Base-by-base conservation (phyloP, 2,888 invertebrate species). In the Drosophila conformis region DNA sequence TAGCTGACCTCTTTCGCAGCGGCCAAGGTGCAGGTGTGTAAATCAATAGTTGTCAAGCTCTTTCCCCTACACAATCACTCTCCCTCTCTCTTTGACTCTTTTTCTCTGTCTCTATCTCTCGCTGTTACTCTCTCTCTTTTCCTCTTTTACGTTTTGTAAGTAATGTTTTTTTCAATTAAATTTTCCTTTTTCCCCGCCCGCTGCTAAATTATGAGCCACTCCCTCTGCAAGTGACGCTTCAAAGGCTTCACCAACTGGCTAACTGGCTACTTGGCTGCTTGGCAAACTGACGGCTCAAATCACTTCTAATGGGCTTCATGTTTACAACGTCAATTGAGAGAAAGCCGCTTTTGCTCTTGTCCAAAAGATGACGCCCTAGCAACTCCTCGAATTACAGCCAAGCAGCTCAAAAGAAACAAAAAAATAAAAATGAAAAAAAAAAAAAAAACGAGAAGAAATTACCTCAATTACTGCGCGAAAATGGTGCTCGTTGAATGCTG, bases 321-420 rank as follows among this genome's bases (percentile, higher is more conserved):
- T 90, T 91, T 91, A 86, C 89, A 86, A 80, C 86, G 91, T 83
- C 91, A 91, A 90, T 91, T 90, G 90, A 91, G 87, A 91, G 83
- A 87, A 90, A 90, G 90, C 90, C 87, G 90, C 83, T 87, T 87
- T 90, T 38, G 69, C 75, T 65, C 57, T 56, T 68, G 73, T 76
- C 76, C 72, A 64, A 65, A 72, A 80, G 79, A 78, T 80, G 74
- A 78, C 73, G 82, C 63, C 67, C 62, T 15, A 53, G 15, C 62
- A 52, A 40, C 78, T 77, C 31, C 78, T 78, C 78, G 60, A 66
- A 86, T 83, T 80, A 74, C 79, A 61, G 51, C 60, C 78, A 69
- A 73, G 40, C 53, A 65, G 59, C 61, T 29, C 69, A 63, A 65
- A 48, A 31, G 59, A 42, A 64, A 25, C 15, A 35, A 33, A 25